Evolutionary conservation across 2,113 vertebrate genomes (phyloP).

Genomic region (Stegastes partitus): DNA sequence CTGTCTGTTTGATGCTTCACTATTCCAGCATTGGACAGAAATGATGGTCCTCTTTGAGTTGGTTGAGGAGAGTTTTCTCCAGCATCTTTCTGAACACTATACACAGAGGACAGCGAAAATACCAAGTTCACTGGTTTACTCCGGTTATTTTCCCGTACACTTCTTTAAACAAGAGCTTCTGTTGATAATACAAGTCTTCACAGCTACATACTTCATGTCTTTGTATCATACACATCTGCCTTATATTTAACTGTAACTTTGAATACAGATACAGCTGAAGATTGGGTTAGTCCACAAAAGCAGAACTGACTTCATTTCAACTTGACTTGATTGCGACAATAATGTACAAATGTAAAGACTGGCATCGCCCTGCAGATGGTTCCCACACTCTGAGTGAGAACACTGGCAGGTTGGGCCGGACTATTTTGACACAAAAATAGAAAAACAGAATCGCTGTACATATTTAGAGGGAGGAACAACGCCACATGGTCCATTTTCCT

Average conservation of each 20-base stretch:
- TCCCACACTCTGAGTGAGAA: conserved; percentile 46
- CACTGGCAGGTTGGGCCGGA: conserved; percentile 47
- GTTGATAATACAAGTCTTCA: conserved; percentile 54
- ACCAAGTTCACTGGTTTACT: conserved; percentile 49
- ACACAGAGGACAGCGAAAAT: conserved; percentile 42
- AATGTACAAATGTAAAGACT: conserved; percentile 80
- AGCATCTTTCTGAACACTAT: conserved; percentile 59
- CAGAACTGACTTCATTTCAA: conserved; percentile 54
- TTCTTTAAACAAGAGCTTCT: conserved; percentile 50
- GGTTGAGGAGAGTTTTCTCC: conserved; percentile 62
- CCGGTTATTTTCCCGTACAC: conserved; percentile 18
- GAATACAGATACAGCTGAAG: conserved; percentile 54
- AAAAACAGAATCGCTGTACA: conserved; percentile 76
- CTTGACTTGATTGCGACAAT: conserved; percentile 57
- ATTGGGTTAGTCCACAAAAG: conserved; percentile 66
- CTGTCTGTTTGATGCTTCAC: conserved; percentile 42
- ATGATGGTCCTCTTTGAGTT: conserved; percentile 64
- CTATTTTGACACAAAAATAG: conserved; percentile 66
- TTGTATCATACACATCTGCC: conserved; percentile 50
- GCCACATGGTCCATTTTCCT: conserved; percentile 52
- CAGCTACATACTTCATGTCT: conserved; percentile 39
- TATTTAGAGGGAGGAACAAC: conserved; percentile 56
- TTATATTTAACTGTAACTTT: conserved; percentile 48
- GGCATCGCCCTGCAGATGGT: conserved; percentile 33
- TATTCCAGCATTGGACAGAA: conserved; percentile 70